A percentile compares a stretch with the other conserved stretches of the same genome.
These are phyloP conservation scores for Tridacna gigas DNA, from an alignment of 2,888 invertebrate genomes.

Conservation along the genomic window DNA sequence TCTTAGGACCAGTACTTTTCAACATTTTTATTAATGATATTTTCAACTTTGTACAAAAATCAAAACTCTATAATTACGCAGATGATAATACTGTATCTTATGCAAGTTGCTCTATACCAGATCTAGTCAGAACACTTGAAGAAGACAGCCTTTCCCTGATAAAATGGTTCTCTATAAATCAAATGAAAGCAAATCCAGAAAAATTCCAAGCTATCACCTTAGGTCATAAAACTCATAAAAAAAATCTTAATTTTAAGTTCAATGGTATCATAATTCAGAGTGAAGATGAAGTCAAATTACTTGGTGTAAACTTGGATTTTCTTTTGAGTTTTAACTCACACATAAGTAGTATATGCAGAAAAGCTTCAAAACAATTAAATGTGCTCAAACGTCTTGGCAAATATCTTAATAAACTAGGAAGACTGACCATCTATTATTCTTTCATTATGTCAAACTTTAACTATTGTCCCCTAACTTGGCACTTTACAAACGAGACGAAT, in stretches of 20 bases:
- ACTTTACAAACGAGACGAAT: too few relatives aligned
- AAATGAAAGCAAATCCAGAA: slow-evolving; percentile 41
- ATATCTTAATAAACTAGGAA: slow-evolving; percentile 30
- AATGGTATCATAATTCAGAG: slow-evolving; percentile 18
- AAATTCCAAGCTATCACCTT: slow-evolving; percentile 41
- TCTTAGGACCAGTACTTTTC: slow-evolving; percentile 30
- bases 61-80: slow-evolving; percentile 52
- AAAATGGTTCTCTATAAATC: slow-evolving; percentile 41
- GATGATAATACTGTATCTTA: slow-evolving; percentile 39
- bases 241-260: slow-evolving; percentile 35
- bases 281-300: slow-evolving; percentile 35
- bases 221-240: slow-evolving; percentile 30
- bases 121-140: slow-evolving; percentile 8
- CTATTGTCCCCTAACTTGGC: too few relatives aligned
- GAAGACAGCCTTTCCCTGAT: slow-evolving; percentile 30
- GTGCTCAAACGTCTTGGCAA: slow-evolving; percentile 19
- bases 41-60: slow-evolving; percentile 13
- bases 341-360: slow-evolving; percentile 37
- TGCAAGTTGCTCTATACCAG: neutral
- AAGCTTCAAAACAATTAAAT: too few relatives aligned
- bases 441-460: slow-evolving; percentile 47
- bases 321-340: slow-evolving; percentile 35
- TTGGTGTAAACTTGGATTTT: slow-evolving; percentile 38
- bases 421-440: slow-evolving; percentile 29
- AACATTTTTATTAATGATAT: slow-evolving; percentile 19